phyloP scores from a whole-genome alignment of 2,113 vertebrate species.

The Capra hircus region DNA sequence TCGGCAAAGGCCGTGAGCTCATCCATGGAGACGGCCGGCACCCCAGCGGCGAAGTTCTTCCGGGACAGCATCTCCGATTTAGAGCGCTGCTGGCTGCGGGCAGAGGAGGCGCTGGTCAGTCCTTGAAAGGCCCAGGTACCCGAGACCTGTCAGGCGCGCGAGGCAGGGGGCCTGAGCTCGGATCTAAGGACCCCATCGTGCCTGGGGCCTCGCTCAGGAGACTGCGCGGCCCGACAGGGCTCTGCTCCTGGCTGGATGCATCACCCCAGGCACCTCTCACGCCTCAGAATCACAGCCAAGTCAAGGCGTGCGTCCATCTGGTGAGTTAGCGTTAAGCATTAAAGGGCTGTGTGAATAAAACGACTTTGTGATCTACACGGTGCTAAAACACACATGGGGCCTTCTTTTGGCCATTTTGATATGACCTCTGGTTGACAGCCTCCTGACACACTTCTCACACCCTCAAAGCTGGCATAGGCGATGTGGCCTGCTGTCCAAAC shows the following conservation, averaged over 20 bases:
- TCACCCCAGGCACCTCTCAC: background rate
- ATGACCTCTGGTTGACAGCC: background rate
- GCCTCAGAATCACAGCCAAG: no score
- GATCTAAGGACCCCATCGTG: rapidly evolving
- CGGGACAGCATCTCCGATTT: constrained; percentile 92
- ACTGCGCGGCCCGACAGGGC: rapidly evolving
- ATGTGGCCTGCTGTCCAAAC: background rate
- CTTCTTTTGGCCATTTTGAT: rapidly evolving
- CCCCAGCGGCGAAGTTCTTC: constrained; percentile 86
- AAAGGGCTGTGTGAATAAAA: background rate
- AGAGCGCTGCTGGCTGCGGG: constrained; percentile 87
- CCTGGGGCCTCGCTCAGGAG: background rate
- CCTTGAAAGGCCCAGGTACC: background rate
- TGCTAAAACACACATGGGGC: background rate
- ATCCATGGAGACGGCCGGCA: constrained; percentile 92
- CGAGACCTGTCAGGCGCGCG: rapidly evolving
- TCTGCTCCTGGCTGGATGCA: background rate
- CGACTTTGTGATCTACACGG: rapidly evolving
- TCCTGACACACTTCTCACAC: background rate
- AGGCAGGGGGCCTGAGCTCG: background rate
- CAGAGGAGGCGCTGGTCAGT: background rate
- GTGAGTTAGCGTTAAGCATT: background rate
- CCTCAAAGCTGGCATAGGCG: background rate
- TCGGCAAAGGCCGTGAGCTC: constrained; percentile 94
- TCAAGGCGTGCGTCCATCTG: background rate